Conservation (phyloP, 2,797 vertebrate genomes). For the Melanotaenia boesemani region DNA sequence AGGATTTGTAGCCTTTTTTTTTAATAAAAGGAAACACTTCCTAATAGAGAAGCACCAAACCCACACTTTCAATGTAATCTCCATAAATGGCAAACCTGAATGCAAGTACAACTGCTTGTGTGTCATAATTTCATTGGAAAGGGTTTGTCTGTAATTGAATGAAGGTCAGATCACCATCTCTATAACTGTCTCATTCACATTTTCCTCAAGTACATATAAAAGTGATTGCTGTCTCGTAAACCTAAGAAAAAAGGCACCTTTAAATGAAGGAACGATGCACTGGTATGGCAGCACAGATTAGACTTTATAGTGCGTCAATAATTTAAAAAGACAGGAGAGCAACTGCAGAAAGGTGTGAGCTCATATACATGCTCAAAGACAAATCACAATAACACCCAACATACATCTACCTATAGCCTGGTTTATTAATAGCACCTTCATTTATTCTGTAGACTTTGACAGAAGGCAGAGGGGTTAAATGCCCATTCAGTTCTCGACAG, state of each 20-base stretch:
- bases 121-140: no score
- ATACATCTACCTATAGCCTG: conserved; percentile 16
- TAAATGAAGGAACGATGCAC: background rate
- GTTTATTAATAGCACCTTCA: conserved; percentile 48
- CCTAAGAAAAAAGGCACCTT: background rate
- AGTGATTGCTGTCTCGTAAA: background rate
- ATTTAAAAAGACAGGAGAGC: background rate
- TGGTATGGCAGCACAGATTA: background rate
- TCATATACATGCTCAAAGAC: background rate
- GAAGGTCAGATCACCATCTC: no score
- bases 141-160: no score
- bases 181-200: background rate
- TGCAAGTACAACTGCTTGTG: no score
- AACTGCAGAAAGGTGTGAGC: background rate
- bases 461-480: conserved; percentile 32
- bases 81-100: no score
- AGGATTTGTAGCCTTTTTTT: background rate
- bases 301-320: background rate
- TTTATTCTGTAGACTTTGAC: conserved; percentile 29
- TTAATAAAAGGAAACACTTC: background rate
- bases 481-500: conserved; percentile 28
- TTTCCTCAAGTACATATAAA: background rate
- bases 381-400: conserved; percentile 13
- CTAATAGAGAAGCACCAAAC: background rate
- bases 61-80: background rate